Conservation (phyloP, 2,888 invertebrate genomes). For the Caenorhabditis wallacei region DNA sequence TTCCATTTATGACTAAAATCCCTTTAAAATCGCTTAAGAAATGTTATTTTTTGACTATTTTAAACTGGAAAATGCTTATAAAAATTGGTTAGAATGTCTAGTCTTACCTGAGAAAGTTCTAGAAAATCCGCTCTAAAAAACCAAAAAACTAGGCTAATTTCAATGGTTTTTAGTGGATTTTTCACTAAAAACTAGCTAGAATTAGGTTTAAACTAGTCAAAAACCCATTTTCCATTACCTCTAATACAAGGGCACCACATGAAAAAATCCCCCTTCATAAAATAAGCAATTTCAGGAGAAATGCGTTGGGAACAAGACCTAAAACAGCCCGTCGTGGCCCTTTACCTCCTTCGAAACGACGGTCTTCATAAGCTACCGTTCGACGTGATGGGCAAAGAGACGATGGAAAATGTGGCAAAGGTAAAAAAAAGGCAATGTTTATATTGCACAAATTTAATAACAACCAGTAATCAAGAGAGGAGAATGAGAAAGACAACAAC, state of each 20-base stretch:
- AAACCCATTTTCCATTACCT: neutral
- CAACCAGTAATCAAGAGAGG: slow-evolving; percentile 44
- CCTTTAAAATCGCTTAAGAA: too few species aligned
- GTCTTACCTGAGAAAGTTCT: too few species aligned
- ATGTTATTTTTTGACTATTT: too few species aligned
- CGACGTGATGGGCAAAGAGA: slow-evolving; percentile 82
- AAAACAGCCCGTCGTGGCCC: slow-evolving; percentile 89
- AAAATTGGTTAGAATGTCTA: too few species aligned
- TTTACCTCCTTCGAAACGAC: slow-evolving; percentile 87
- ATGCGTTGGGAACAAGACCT: slow-evolving; percentile 93
- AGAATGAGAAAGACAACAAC: slow-evolving; percentile 56
- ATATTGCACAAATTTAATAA: slow-evolving; percentile 21
- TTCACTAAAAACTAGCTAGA: too few species aligned
- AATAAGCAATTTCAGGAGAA: slow-evolving; percentile 85
- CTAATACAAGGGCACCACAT: too few species aligned
- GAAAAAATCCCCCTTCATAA: too few species aligned
- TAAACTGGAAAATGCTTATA: too few species aligned
- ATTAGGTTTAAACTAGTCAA: neutral
- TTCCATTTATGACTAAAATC: too few species aligned
- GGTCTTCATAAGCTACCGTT: slow-evolving; percentile 83
- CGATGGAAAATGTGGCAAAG: slow-evolving; percentile 80
- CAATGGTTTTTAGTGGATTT: too few species aligned
- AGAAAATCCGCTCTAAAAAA: too few species aligned
- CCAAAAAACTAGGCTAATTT: too few species aligned
- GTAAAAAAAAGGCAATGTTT: slow-evolving; percentile 52